Evolutionary conservation across 53 echinoderm and acorn worm genomes (phyloP).

Genomic region (Hippasteria phrygiana): DNA sequence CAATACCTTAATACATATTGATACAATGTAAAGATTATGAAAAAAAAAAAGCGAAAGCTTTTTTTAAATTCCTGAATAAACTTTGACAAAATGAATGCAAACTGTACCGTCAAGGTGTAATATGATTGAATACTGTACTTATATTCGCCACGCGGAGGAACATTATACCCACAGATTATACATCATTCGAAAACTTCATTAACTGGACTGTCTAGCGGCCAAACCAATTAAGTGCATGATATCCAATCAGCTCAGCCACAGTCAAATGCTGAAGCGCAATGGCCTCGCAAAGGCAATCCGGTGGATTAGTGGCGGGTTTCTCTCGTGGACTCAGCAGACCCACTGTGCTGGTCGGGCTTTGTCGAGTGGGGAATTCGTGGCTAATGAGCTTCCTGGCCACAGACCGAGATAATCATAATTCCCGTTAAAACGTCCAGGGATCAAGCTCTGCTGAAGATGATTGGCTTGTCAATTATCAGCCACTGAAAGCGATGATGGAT

Average conservation of each 20-base stretch:
- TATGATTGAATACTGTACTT: too few species aligned
- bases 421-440: not conserved
- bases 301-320: not conserved
- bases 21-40: too few species aligned
- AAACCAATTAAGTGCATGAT: not conserved
- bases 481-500: not conserved
- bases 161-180: too few species aligned
- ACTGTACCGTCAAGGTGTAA: too few species aligned
- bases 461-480: not conserved
- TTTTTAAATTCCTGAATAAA: too few species aligned
- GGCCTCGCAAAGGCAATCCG: not conserved
- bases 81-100: too few species aligned
- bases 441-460: not conserved
- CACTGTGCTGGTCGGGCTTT: not conserved
- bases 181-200: not conserved
- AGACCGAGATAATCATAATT: not conserved
- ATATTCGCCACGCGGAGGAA: too few species aligned
- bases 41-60: too few species aligned
- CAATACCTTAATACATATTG: too few species aligned
- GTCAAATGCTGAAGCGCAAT: not conserved
- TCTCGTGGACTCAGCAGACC: not conserved
- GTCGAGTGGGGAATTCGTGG: not conserved
- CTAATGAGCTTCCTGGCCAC: constrained; percentile 13
- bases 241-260: not conserved
- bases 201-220: constrained; percentile 5